phyloP scores from a whole-genome alignment of 2,888 invertebrate genomes.

The Pemphredon lugubris region DNA sequence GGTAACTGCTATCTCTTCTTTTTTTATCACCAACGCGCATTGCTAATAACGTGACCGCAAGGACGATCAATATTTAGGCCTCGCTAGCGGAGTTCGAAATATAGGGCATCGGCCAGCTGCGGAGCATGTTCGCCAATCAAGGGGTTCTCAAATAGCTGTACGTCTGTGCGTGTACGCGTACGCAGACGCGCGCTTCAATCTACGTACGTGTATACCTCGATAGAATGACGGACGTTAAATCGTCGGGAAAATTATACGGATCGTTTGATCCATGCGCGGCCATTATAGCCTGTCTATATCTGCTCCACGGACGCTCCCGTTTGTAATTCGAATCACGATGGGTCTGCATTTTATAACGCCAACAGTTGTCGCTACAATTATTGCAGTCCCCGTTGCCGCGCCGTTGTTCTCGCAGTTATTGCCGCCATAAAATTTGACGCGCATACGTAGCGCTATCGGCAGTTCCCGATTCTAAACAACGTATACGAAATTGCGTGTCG shows the following conservation, averaged over 20 bases:
- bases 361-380: slow-evolving; percentile 49
- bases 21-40: slow-evolving; percentile 4
- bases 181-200: background rate
- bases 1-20: background rate
- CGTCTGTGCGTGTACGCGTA: background rate
- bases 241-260: slow-evolving; percentile 36
- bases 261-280: slow-evolving; percentile 10
- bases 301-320: background rate
- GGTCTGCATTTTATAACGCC: slow-evolving; percentile 33
- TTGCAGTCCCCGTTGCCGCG: slow-evolving; percentile 8
- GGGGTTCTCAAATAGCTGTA: background rate
- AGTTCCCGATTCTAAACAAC: background rate
- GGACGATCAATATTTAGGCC: slow-evolving; percentile 11
- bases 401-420: slow-evolving; percentile 16
- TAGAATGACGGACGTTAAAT: slow-evolving; percentile 35
- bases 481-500: background rate
- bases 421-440: slow-evolving; percentile 27
- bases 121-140: slow-evolving; percentile 10
- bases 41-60: slow-evolving; percentile 8
- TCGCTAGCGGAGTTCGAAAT: slow-evolving; percentile 8
- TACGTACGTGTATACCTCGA: slow-evolving; percentile 16
- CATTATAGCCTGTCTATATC: slow-evolving; percentile 1
- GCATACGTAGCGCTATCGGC: background rate
- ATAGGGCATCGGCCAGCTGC: slow-evolving; percentile 19
- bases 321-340: slow-evolving; percentile 16